These are phyloP conservation scores for Pelmatolapia mariae DNA, from an alignment of 2,113 vertebrate species.

Conservation along the genomic window DNA sequence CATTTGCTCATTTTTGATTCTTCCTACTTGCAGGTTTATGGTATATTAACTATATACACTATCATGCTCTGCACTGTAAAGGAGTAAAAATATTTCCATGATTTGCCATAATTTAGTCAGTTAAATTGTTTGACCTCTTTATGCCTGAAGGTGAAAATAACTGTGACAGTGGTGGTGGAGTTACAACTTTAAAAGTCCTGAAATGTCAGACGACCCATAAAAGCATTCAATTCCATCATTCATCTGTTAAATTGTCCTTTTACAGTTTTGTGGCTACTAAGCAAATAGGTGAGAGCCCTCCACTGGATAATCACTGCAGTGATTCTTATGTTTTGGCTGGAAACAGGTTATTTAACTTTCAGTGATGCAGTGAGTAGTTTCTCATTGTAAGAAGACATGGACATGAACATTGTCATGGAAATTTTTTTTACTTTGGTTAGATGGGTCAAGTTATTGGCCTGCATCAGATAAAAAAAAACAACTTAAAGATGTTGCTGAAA, in stretches of 20 bases:
- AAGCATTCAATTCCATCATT: background rate
- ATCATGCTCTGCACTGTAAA: background rate
- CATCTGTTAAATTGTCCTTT: background rate
- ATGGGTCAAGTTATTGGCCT: background rate
- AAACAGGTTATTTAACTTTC: background rate
- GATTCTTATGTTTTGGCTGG: background rate
- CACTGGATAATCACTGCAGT: background rate
- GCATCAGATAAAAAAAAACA: fast-evolving
- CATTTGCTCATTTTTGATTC: background rate
- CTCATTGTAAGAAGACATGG: background rate
- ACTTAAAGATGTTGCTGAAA: background rate
- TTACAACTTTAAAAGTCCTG: background rate
- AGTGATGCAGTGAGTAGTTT: background rate
- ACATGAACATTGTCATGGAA: background rate
- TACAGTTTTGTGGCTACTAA: background rate
- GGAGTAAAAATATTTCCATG: background rate
- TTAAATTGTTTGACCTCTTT: background rate
- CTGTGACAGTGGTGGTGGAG: background rate
- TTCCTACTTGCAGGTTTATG: background rate
- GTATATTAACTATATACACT: background rate
- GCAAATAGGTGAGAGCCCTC: background rate
- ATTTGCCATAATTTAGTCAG: background rate
- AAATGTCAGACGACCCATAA: background rate
- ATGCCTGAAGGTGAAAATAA: background rate
- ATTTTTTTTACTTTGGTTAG: background rate